These are phyloP conservation scores for Penelope pileata DNA, from an alignment of 2,113 vertebrate genomes.

Conservation along the genomic window DNA sequence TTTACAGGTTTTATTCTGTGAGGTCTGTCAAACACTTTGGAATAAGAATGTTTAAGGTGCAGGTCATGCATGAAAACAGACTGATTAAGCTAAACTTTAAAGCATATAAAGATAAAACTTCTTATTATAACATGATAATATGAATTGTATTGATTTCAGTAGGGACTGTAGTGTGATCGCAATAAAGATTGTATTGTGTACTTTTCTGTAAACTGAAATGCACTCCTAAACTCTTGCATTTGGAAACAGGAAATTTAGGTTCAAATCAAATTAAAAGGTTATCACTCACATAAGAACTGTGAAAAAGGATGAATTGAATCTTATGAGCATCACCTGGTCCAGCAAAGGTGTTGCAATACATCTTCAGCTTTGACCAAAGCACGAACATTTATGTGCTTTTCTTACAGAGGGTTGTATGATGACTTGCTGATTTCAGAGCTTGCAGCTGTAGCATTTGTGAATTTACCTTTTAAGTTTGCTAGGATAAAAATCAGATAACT, in stretches of 20 bases:
- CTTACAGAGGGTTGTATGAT: background rate
- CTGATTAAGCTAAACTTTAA: background rate
- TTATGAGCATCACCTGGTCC: background rate
- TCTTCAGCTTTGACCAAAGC: background rate
- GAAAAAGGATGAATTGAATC: background rate
- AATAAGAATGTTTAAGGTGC: background rate
- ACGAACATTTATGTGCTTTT: background rate
- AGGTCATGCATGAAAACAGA: background rate
- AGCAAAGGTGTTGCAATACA: background rate
- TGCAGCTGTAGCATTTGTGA: fast-evolving
- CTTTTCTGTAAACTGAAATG: background rate
- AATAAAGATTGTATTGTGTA: background rate
- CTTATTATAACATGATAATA: background rate
- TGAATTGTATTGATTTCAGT: background rate
- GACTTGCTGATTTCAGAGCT: background rate
- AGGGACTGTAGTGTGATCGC: background rate
- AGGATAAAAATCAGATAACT: background rate
- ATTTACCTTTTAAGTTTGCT: background rate
- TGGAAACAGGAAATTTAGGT: background rate
- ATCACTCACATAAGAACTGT: background rate
- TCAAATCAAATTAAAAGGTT: background rate
- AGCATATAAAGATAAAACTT: background rate
- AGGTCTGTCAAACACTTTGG: background rate
- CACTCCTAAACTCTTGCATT: background rate
- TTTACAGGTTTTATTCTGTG: background rate